Evolutionary conservation across 1,140 invertebrate species (phyloP), one percentile per base, ranked within the genome.

Genomic region (Hycleus cichorii): DNA sequence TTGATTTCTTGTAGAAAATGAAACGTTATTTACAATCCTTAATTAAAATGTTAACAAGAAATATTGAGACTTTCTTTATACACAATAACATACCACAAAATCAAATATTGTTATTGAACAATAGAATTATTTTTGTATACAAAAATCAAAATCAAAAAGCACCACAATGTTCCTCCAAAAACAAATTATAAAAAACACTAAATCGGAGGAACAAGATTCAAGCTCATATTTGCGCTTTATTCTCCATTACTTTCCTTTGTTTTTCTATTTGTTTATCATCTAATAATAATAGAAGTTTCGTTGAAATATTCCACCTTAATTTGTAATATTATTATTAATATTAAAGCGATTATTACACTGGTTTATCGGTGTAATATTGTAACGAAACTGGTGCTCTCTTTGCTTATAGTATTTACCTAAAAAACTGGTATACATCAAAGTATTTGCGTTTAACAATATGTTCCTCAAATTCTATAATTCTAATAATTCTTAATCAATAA

Each of bases 401-500:
- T 32, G 32, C 47, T 57, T 32, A 32, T 7, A 18, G 18, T 18
- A 32, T 32, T 32, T 32, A 32, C 7, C 32, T 32, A 32, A 32
- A 32, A 32, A 32, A 57, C 39, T 49, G 56, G 49, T 52, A 54
- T 57, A 52, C 44, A 47, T 55, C 52, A 39, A 55, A 47, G 43
- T 54, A 45, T 55, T 55, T 55, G 44, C 47, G 55, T 59, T 62
- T 67, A 65, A 65, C 56, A 65, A 63, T 62, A 59, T 58, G 27
- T 43, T 67, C 57, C 63, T 32, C 32, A 32, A 32, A 5, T 32
- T 5, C 32, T 32, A 32, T 32, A 32, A 65, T 59, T 26, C 60
- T 67, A 64, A 42, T 45, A 47, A 60, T 47, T 55, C 69, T 70
- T 72, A 71, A 60, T 63, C 64, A 72, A 67, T 72, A 72, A 69